Conservation (phyloP, 30 jellyfish, hydroid and myxozoan species). For the Aurelia coerulea region DNA sequence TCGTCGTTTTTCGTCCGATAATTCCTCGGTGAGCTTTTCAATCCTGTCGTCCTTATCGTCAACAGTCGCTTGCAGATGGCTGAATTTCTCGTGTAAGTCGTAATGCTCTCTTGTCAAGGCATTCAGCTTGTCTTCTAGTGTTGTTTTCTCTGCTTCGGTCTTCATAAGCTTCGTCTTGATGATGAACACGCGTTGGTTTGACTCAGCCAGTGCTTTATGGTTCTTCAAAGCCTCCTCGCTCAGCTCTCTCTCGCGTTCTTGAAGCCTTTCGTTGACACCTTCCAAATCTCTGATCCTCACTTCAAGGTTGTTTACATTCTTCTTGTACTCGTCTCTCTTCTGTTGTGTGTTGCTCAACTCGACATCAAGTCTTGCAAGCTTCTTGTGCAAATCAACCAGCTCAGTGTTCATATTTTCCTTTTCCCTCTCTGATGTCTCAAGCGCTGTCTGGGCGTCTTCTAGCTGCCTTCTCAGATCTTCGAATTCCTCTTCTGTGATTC, state of each 20-base stretch:
- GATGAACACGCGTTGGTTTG: conserved; percentile 71
- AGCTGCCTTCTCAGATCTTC: conserved; percentile 76
- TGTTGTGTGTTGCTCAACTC: conserved; percentile 79
- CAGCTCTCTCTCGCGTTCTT: conserved; percentile 89
- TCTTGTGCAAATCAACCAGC: conserved; percentile 78
- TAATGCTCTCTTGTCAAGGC: conserved; percentile 64
- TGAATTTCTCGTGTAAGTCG: conserved; percentile 84
- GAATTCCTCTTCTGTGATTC: conserved; percentile 66
- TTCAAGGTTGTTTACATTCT: conserved; percentile 60
- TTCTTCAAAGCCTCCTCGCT: conserved; percentile 81
- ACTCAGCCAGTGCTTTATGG: conserved; percentile 76
- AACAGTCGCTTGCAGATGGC: conserved; percentile 83
- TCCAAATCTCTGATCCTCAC: conserved; percentile 84
- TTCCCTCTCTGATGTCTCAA: conserved; percentile 82
- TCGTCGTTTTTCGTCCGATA: conserved; percentile 72
- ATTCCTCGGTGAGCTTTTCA: conserved; percentile 72
- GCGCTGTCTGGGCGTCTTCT: conserved; percentile 66
- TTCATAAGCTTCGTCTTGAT: conserved; percentile 81
- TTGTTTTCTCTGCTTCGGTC: conserved; percentile 79
- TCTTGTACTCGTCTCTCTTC: conserved; percentile 95
- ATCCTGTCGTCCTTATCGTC: conserved; percentile 89
- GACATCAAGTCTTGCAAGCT: conserved; percentile 87
- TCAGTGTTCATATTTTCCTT: conserved; percentile 79
- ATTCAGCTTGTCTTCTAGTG: conserved; percentile 71
- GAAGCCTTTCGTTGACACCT: conserved; percentile 76